Percentiles rank a stretch among this genome's conserved stretches.
phyloP scores from a whole-genome alignment of 30 jellyfish, hydroid and myxozoan genomes.

The Chrysaora quinquecirrha region DNA sequence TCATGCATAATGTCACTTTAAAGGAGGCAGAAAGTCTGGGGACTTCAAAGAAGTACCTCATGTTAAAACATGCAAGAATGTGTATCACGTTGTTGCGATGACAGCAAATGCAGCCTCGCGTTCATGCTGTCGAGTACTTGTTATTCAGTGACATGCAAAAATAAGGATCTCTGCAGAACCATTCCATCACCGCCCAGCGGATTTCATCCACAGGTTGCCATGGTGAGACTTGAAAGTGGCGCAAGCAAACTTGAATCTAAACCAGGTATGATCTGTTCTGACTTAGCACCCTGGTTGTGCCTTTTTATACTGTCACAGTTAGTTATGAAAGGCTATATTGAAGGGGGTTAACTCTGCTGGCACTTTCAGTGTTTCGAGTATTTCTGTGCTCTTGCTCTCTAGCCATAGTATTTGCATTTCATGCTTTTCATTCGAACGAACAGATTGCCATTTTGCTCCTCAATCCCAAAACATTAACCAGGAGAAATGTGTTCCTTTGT shows the following conservation, averaged over 20 bases:
- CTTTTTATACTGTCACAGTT: too few relatives aligned
- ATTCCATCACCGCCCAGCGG: conserved; percentile 94
- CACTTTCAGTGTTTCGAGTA: too few relatives aligned
- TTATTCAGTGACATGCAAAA: conserved; percentile 84
- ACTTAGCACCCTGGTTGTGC: too few relatives aligned
- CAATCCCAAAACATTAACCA: not conserved
- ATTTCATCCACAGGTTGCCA: conserved; percentile 86
- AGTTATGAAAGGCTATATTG: too few relatives aligned
- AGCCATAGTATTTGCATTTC: too few relatives aligned
- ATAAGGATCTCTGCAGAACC: conserved; percentile 80
- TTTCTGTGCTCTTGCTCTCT: too few relatives aligned
- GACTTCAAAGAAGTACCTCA: conserved; percentile 80
- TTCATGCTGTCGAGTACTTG: conserved; percentile 94
- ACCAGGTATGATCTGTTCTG: not conserved
- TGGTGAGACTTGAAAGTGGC: conserved; percentile 55
- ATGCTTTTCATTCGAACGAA: too few relatives aligned
- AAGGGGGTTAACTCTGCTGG: too few relatives aligned
- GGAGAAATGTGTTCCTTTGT: not conserved
- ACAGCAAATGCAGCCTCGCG: conserved; percentile 88
- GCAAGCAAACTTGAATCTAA: not conserved
- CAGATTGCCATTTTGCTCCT: too few relatives aligned
- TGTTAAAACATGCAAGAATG: conserved; percentile 79
- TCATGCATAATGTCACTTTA: conserved; percentile 82
- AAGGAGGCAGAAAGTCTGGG: conserved; percentile 97
- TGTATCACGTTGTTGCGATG: conserved; percentile 84